Percentiles rank a stretch among this genome's conserved stretches.
Evolutionary conservation across 2,888 invertebrate genomes (phyloP).

Genomic region (Phrixothrix hirtus): DNA sequence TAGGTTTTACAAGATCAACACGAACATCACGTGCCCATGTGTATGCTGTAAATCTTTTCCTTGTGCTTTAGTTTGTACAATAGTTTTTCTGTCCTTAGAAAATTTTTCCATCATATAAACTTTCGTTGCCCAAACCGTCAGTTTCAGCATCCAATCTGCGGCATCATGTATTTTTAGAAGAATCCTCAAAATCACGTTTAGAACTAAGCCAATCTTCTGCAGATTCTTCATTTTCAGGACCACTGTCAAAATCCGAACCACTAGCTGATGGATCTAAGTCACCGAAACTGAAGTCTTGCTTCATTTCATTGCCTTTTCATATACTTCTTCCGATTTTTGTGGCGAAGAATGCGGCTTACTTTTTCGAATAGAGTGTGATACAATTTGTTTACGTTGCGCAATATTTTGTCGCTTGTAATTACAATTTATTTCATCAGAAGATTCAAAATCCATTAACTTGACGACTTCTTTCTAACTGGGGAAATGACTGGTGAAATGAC

Average conservation of each 20-base stretch:
- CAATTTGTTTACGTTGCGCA: constrained; percentile 44
- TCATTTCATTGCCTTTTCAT: constrained; percentile 26
- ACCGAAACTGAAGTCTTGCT: constrained; percentile 37
- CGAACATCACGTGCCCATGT: constrained; percentile 88
- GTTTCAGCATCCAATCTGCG: constrained; percentile 58
- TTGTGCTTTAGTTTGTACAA: constrained; percentile 74
- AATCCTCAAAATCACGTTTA: constrained; percentile 41
- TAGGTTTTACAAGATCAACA: constrained; percentile 70
- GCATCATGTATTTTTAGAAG: constrained; percentile 56
- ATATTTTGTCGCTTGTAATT: constrained; percentile 59
- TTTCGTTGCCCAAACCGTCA: constrained; percentile 55
- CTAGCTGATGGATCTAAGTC: constrained; percentile 49
- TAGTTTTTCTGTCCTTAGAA: constrained; percentile 68
- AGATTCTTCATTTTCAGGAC: constrained; percentile 46
- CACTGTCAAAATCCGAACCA: constrained; percentile 52
- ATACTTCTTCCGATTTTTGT: constrained; percentile 41
- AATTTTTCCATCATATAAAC: constrained; percentile 77
- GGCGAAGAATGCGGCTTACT: constrained; percentile 23
- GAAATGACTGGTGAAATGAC: too few relatives aligned
- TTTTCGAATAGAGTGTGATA: constrained; percentile 29
- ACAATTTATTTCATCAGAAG: constrained; percentile 81
- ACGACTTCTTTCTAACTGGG: constrained; percentile 90
- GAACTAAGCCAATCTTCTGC: constrained; percentile 49
- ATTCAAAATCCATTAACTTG: constrained; percentile 90
- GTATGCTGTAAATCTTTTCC: constrained; percentile 79